Base-by-base conservation (phyloP, 2,113 vertebrate genomes). In the Chitala chitala region DNA sequence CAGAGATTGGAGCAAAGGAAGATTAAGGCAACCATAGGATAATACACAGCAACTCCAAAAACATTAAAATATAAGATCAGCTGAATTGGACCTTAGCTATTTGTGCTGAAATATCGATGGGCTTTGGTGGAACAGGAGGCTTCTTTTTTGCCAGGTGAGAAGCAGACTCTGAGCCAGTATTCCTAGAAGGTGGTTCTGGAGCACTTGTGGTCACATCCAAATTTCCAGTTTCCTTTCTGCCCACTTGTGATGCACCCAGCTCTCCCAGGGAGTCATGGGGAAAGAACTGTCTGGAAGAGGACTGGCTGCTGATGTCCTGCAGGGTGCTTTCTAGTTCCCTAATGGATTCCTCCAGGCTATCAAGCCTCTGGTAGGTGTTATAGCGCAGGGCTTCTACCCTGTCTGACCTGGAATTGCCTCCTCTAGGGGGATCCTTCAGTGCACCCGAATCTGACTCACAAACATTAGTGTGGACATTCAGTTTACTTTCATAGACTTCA, bases 331-430 rank as follows among this genome's bases (percentile, higher is more conserved):
- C 95, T 82, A 98, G 89, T 83, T 95, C 92, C 1, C 85, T 86
- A 65, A 98, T 94, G 0, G 91, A 96, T 78, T 99, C 95, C 80
- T 99, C 95, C 81, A 98, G 87, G 83, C 93, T 96, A 77, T 96
- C 94, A 86, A 94, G 84, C 0, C 87, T 85, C 79, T 78, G 85
- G 88, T 90, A 96, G 0, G 87, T 75, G 69, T 74, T 80, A 24
- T 48, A 46, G 0, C 82, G 78, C 63, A 85, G 77, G 29, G 78
- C 84, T 17, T 81, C 73, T 22, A 71, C 71, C 13, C n/a, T 36
- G 22, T 71, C 78, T 40, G 42, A 54, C 83, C 61, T 64, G 78
- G 71, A 46, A 31, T 44, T 20, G 40, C 3, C 36, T 24, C 56
- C 46, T 38, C 48, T 54, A 10, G 31, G 55, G 3, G 76, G 42